Base-by-base conservation (phyloP, 2,888 invertebrate genomes). In the Nomada fucata region DNA sequence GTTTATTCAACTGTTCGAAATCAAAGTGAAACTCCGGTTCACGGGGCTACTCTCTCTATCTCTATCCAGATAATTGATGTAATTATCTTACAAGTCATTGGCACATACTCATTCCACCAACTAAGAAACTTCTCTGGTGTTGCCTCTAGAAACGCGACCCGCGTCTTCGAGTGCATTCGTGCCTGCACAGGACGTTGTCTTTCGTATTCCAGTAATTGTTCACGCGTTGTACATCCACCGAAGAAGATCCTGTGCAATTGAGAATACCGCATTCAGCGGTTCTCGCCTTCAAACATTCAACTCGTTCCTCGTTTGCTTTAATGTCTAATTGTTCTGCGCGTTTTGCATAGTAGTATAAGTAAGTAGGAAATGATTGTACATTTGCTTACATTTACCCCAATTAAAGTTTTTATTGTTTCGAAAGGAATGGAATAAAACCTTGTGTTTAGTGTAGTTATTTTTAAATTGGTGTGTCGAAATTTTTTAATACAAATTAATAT, bases 71-170 rank as follows among this genome's bases (percentile, higher is more conserved):
- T 90, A 90, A 90, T 90, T 88, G 87, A 87, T 78, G 90, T 79
- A 89, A 90, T 90, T 90, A 89, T 87, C 84, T 77, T 85, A 71
- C 74, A 64, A 84, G 76, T 78, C 79, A 88, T 90, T 88, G 87
- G 86, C 88, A 89, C 88, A 89, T 85, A 86, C 77, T 67, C 74
- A 71, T 75, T 75, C 64, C 53, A 61, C 47, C 78, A 61, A 60
- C 71, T 63, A 85, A 86, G 84, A 69, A 85, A 83, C 72, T 71
- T 83, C 85, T 84, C 70, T 65, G 68, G 83, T 64, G 26, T 76
- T 76, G 59, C 68, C 57, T 36, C 53, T 67, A 83, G 59, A 68
- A 75, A 79, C 53, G 67, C 79, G 70, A 65, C 29, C 44, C 57
- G 26, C 81, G 13, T 69, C 64, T 72, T 47, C 47, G 47, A 73